Evolutionary conservation across 1,140 invertebrate genomes (phyloP).

Genomic region (Pinna nobilis): DNA sequence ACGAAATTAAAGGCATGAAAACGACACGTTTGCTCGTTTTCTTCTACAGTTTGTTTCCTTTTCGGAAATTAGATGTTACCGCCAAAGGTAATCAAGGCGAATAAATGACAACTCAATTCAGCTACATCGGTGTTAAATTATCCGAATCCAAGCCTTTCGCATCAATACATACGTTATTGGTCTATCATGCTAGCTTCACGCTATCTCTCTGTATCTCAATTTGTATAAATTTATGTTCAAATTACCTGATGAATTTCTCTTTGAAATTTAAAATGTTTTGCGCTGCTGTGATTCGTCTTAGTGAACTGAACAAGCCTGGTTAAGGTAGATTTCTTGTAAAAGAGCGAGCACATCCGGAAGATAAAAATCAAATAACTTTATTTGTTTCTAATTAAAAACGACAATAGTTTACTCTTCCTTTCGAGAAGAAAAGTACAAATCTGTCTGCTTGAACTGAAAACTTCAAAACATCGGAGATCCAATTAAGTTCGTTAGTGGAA

Average conservation of each 20-base stretch:
- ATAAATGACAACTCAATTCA: constrained; percentile 25
- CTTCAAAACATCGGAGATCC: too few species aligned
- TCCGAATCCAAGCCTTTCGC: constrained; percentile 19
- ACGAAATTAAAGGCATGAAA: constrained; percentile 41
- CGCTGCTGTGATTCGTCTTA: neutral
- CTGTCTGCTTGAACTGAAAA: too few species aligned
- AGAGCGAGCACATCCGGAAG: neutral
- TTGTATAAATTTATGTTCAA: constrained; percentile 2
- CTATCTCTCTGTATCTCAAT: neutral
- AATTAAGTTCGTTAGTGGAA: too few species aligned
- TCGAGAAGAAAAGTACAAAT: too few species aligned
- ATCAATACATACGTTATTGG: neutral
- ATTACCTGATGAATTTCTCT: neutral
- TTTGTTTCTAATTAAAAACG: neutral
- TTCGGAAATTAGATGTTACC: constrained; percentile 33
- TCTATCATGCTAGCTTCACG: neutral
- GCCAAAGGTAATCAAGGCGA: constrained; percentile 15
- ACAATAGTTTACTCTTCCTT: too few species aligned
- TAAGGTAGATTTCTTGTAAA: neutral
- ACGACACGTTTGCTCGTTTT: constrained; percentile 35
- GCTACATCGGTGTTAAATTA: constrained; percentile 33
- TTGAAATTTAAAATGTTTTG: neutral
- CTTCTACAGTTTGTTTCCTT: constrained; percentile 17
- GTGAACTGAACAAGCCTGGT: neutral
- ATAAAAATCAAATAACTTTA: neutral